Evolutionary conservation across 2,888 invertebrate genomes (phyloP).

Genomic region (Trimorus sp.): DNA sequence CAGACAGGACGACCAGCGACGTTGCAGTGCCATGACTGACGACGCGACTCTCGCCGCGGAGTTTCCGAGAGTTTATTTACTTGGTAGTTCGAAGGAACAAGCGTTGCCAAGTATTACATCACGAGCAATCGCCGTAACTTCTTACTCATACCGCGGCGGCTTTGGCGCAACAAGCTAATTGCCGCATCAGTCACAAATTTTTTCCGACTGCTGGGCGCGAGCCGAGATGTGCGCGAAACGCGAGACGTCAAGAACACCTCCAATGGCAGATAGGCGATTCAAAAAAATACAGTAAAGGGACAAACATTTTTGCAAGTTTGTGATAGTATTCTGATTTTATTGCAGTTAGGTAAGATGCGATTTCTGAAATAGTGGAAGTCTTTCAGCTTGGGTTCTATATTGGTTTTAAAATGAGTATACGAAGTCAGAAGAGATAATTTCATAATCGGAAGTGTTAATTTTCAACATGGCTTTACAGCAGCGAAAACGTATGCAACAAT

Average conservation of each 20-base stretch:
- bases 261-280: too few species aligned
- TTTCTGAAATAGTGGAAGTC: too few species aligned
- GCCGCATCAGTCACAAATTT: slow-evolving; percentile 70
- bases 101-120: slow-evolving; percentile 62
- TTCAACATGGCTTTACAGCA: too few species aligned
- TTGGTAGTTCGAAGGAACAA: slow-evolving; percentile 51
- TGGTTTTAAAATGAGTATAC: too few species aligned
- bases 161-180: slow-evolving; percentile 70
- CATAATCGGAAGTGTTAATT: too few species aligned
- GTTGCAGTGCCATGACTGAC: slow-evolving; percentile 44
- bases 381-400: too few species aligned
- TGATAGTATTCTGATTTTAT: too few species aligned
- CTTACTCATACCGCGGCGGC: slow-evolving; percentile 54
- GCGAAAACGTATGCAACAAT: too few species aligned
- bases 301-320: too few species aligned
- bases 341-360: too few species aligned
- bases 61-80: slow-evolving; percentile 59
- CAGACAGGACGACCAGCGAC: slow-evolving; percentile 44
- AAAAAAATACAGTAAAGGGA: too few species aligned
- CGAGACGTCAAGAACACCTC: slow-evolving; percentile 47
- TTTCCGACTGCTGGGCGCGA: slow-evolving; percentile 41
- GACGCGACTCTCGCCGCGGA: slow-evolving; percentile 35
- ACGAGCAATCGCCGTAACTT: slow-evolving; percentile 59
- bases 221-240: slow-evolving; percentile 45
- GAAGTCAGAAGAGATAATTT: too few species aligned